Conservation (phyloP, 2,113 vertebrate genomes). For the Bathybates hornii region DNA sequence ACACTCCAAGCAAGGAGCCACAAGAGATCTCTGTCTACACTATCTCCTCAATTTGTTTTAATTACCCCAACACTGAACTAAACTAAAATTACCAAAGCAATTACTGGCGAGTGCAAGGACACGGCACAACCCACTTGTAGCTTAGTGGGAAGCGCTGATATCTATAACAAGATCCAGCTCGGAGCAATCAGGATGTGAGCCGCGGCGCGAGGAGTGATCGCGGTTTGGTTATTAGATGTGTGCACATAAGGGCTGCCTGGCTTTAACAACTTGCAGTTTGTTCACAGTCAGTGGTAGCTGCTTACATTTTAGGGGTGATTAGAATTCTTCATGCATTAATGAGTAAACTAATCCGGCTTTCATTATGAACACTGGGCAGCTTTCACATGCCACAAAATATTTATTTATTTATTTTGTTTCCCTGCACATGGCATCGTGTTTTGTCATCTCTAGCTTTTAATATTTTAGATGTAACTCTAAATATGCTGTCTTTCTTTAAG, state of each 20-base stretch:
- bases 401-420: neutral
- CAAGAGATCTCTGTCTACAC: conserved; percentile 26
- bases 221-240: conserved; percentile 18
- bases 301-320: conserved; percentile 13
- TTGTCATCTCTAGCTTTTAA: neutral
- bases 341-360: conserved; percentile 13
- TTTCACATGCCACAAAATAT: neutral
- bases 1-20: conserved; percentile 25
- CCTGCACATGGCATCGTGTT: neutral
- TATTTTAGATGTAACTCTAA: neutral
- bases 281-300: conserved; percentile 10
- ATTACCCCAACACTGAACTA: conserved; percentile 48
- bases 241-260: neutral
- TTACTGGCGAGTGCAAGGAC: conserved; percentile 52
- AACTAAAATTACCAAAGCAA: conserved; percentile 68
- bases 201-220: neutral
- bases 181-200: conserved; percentile 29
- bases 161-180: conserved; percentile 65
- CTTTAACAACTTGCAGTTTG: neutral
- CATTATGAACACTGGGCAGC: conserved; percentile 1
- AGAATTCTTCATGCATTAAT: conserved; percentile 10
- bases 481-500: neutral
- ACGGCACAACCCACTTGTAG: conserved; percentile 28
- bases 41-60: conserved; percentile 61
- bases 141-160: conserved; percentile 39